Evolutionary conservation across 2,113 vertebrate species (phyloP).

Genomic region (Tragelaphus strepsiceros): DNA sequence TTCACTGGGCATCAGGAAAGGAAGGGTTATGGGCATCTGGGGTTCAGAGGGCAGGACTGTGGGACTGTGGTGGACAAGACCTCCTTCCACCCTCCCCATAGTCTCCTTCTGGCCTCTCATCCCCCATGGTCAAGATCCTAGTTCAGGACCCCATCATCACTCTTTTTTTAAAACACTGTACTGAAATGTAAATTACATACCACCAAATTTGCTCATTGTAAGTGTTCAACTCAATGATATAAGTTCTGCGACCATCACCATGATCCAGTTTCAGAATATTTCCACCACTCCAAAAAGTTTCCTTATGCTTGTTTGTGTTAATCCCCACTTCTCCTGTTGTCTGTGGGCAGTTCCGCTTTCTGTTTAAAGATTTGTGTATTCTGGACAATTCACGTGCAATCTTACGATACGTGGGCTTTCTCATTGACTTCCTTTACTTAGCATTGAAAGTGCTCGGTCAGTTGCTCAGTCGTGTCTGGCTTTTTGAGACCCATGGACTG

Average conservation of each 20-base stretch:
- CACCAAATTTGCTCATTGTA: not conserved
- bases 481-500: not conserved
- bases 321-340: not conserved
- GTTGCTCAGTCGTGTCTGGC: not conserved
- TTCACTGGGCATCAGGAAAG: not conserved
- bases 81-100: no score
- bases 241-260: fast-evolving
- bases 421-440: not conserved
- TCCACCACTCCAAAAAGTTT: no score
- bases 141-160: not conserved
- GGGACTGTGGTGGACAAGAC: no score
- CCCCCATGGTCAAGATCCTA: not conserved
- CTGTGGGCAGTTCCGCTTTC: not conserved
- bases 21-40: not conserved
- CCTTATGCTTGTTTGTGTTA: not conserved
- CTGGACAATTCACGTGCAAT: not conserved
- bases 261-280: not conserved
- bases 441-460: not conserved
- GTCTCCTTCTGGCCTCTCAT: not conserved
- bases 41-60: not conserved
- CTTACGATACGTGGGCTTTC: not conserved
- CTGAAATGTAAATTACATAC: not conserved
- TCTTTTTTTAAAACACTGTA: not conserved
- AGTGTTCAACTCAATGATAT: not conserved
- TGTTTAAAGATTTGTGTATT: not conserved